Percentiles rank a stretch among this genome's conserved stretches.
Conservation (phyloP, 2,113 vertebrate species). For the Benthochromis sp. region DNA sequence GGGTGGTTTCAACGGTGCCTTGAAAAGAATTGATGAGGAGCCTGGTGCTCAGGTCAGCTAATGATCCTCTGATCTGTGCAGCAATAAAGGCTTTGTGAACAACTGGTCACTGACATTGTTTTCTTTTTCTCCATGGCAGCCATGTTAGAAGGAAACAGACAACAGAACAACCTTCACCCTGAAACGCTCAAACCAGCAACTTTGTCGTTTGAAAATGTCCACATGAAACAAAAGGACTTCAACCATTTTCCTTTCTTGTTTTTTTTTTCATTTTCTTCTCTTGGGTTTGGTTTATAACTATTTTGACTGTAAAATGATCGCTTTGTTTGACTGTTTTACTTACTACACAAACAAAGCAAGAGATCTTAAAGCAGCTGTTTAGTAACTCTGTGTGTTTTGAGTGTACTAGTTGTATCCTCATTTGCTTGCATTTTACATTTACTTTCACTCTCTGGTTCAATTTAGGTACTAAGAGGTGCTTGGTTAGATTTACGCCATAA, state of each 20-base stretch:
- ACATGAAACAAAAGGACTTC: background rate
- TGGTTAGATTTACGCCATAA: background rate
- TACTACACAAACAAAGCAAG: background rate
- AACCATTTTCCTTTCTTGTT: background rate
- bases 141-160: background rate
- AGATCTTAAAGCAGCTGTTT: background rate
- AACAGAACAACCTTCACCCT: background rate
- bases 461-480: background rate
- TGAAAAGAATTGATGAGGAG: background rate
- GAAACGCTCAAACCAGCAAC: background rate
- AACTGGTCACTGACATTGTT: background rate
- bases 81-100: background rate
- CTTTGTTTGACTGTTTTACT: background rate
- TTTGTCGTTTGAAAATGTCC: background rate
- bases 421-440: background rate
- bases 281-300: background rate
- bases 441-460: fast-evolving
- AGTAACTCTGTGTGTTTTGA: background rate
- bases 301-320: background rate
- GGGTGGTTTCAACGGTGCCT: background rate
- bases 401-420: background rate
- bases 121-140: background rate
- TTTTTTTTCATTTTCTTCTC: background rate
- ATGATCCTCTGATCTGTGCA: background rate
- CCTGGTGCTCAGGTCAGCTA: fast-evolving